A percentile compares a stretch with the other conserved stretches of the same genome.
These are phyloP conservation scores for Polylopha cassiicola DNA, from an alignment of 2,888 invertebrate genomes.

Conservation along the genomic window DNA sequence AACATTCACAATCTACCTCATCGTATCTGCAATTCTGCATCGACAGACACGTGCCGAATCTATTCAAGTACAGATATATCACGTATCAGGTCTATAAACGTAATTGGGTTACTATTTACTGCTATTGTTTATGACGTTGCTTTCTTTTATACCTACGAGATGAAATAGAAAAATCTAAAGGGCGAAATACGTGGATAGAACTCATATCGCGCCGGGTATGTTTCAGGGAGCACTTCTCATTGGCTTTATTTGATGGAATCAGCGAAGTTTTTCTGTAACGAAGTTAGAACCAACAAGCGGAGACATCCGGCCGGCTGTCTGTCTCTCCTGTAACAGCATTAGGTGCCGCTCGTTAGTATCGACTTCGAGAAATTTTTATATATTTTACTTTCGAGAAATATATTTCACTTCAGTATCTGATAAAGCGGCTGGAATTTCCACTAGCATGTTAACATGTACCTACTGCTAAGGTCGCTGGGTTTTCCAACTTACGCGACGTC, in stretches of 20 bases:
- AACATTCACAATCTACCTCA: slow-evolving; percentile 20
- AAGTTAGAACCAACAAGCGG: slow-evolving; percentile 52
- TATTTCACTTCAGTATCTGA: too few species aligned
- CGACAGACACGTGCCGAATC: too few species aligned
- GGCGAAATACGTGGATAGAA: slow-evolving; percentile 17
- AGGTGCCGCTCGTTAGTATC: slow-evolving; percentile 40
- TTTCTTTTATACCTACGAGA: slow-evolving; percentile 18
- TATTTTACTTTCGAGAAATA: too few species aligned
- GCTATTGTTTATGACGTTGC: slow-evolving; percentile 16
- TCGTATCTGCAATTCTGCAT: background rate
- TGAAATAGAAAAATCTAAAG: slow-evolving; percentile 20
- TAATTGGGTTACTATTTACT: slow-evolving; percentile 21
- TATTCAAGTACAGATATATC: too few species aligned
- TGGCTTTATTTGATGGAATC: slow-evolving; percentile 32
- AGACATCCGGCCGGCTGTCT: slow-evolving; percentile 31
- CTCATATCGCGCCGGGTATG: slow-evolving; percentile 12
- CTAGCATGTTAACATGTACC: too few species aligned
- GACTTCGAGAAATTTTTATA: slow-evolving; percentile 32
- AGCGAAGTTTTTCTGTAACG: slow-evolving; percentile 46
- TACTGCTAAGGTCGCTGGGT: too few species aligned
- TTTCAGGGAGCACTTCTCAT: slow-evolving; percentile 26
- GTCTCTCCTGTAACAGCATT: slow-evolving; percentile 41
- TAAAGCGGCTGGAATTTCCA: too few species aligned
- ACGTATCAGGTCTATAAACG: slow-evolving; percentile 8
- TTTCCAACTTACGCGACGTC: slow-evolving; percentile 1